Evolutionary conservation across 1,140 invertebrate genomes (phyloP).

Genomic region (Ceratina australensis): DNA sequence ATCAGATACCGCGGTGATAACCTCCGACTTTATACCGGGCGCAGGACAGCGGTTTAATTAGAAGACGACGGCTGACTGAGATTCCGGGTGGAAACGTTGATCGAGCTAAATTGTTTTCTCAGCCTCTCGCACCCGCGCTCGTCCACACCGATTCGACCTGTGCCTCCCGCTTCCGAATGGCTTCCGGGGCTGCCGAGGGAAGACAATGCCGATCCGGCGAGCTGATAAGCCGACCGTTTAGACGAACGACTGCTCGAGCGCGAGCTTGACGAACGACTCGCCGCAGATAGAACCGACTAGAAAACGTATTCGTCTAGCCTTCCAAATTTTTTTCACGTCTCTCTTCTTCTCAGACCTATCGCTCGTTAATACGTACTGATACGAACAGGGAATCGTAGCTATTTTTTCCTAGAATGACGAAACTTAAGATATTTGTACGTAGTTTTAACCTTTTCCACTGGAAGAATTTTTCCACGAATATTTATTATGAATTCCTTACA

Average conservation of each 20-base stretch:
- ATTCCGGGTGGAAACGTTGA: constrained; percentile 78
- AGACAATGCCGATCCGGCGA: constrained; percentile 77
- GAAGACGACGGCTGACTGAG: constrained; percentile 73
- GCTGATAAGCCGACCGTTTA: constrained; percentile 69
- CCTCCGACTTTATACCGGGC: constrained; percentile 76
- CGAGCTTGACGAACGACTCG: constrained; percentile 39
- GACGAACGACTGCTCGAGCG: constrained; percentile 56
- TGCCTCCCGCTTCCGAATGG: constrained; percentile 25
- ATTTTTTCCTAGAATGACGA: too few relatives aligned
- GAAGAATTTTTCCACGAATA: too few relatives aligned
- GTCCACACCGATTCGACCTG: not conserved
- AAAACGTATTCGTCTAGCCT: too few relatives aligned
- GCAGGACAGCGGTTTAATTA: constrained; percentile 79
- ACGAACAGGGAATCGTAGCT: too few relatives aligned
- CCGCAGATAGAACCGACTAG: too few relatives aligned
- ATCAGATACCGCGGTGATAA: constrained; percentile 76
- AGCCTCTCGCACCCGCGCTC: constrained; percentile 31
- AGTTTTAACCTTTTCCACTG: too few relatives aligned
- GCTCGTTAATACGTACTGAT: too few relatives aligned
- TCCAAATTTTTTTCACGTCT: too few relatives aligned
- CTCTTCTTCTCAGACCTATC: too few relatives aligned
- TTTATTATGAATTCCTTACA: too few relatives aligned
- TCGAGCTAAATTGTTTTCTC: constrained; percentile 80
- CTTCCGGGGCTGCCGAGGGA: constrained; percentile 58
- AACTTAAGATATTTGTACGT: too few relatives aligned